Conservation (phyloP, 2,888 invertebrate species). For the Ethmia dodecea region DNA sequence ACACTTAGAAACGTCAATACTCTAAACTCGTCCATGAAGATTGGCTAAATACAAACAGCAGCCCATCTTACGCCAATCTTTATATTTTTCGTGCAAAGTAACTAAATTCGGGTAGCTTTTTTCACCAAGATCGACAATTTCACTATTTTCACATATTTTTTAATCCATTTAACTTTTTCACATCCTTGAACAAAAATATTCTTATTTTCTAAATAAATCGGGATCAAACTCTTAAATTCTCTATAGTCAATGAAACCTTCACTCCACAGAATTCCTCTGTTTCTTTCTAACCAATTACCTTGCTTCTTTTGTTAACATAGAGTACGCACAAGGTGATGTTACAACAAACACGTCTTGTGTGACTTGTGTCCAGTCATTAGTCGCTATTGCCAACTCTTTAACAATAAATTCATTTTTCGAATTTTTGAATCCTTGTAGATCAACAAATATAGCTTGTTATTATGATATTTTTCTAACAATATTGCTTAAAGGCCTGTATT, state of each 20-base stretch:
- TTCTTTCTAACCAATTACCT: slow-evolving; percentile 7
- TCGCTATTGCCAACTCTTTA: slow-evolving; percentile 4
- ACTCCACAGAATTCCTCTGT: slow-evolving; percentile 11
- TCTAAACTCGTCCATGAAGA: no score
- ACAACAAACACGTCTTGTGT: no score
- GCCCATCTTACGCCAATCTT: no score
- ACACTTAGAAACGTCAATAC: no score
- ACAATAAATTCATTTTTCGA: slow-evolving; percentile 8
- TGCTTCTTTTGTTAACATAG: slow-evolving; percentile 2
- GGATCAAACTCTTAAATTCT: slow-evolving; percentile 10
- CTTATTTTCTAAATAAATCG: slow-evolving; percentile 5
- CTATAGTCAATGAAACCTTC: slow-evolving; percentile 12
- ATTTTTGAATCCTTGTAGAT: neutral
- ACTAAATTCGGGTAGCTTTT: slow-evolving; percentile 7
- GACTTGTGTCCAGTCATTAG: neutral
- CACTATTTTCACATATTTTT: slow-evolving; percentile 6
- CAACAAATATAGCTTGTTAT: slow-evolving; percentile 6
- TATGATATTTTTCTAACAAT: slow-evolving; percentile 19
- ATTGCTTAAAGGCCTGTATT: slow-evolving; percentile 22
- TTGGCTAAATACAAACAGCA: no score
- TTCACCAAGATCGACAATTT: slow-evolving; percentile 8
- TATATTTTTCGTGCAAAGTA: slow-evolving; percentile 1
- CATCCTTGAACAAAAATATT: slow-evolving; percentile 10
- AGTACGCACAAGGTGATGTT: neutral
- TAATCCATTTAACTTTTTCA: slow-evolving; percentile 12